Percentiles rank a stretch among this genome's conserved stretches.
Conservation (phyloP, 2,888 invertebrate species). For the Nowickia ferox region DNA sequence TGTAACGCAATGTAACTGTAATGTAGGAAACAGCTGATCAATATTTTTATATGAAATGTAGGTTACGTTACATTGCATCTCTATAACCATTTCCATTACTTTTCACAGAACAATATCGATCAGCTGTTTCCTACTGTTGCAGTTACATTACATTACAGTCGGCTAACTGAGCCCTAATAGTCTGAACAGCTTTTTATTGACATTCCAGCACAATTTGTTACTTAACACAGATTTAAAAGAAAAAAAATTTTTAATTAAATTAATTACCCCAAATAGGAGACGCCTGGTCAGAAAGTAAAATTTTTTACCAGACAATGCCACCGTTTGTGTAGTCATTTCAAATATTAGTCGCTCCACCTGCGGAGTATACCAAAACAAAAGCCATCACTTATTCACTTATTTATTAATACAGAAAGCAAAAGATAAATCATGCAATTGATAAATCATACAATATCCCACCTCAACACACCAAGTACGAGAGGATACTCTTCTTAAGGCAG, state of each 20-base stretch:
- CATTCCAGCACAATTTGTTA: background rate
- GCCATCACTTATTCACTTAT: background rate
- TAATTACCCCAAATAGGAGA: slow-evolving; percentile 85
- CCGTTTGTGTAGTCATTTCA: slow-evolving; percentile 85
- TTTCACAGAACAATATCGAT: too few species aligned
- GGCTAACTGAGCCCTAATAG: too few species aligned
- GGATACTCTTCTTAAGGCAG: slow-evolving; percentile 83
- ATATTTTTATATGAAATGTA: too few species aligned
- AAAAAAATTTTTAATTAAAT: slow-evolving; percentile 19
- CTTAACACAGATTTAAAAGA: background rate
- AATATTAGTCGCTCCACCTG: slow-evolving; percentile 86
- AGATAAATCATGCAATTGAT: background rate
- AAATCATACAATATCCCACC: slow-evolving; percentile 70
- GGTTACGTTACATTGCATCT: too few species aligned
- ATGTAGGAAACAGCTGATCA: too few species aligned
- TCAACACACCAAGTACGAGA: slow-evolving; percentile 80
- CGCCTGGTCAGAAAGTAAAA: slow-evolving; percentile 86
- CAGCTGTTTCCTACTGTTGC: too few species aligned
- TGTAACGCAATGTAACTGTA: too few species aligned
- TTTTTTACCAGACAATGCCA: slow-evolving; percentile 86
- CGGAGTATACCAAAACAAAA: background rate
- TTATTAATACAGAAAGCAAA: background rate
- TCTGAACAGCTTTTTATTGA: background rate
- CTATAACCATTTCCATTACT: too few species aligned
- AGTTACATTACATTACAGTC: too few species aligned